Evolutionary conservation across 2,888 invertebrate species (phyloP), one percentile per base, ranked within the genome.

Genomic region (Caenorhabditis sp.): DNA sequence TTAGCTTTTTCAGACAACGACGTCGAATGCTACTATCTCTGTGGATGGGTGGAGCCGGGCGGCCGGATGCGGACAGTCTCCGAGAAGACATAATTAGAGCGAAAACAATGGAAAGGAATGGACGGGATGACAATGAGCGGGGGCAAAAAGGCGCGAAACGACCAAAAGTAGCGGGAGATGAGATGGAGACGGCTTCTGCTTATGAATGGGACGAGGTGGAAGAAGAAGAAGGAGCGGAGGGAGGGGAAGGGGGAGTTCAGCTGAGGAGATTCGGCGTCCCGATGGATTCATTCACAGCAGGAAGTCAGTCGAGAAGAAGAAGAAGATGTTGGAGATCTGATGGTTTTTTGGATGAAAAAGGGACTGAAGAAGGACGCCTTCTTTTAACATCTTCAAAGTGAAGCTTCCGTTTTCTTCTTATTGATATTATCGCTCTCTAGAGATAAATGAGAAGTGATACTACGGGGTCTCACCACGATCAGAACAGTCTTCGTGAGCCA

Each of bases 91-190:
- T 74, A 67, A 76, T 76, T 67, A 76, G 67, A 44, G 13, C 50
- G 70, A 58, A 60, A 64, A 70, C 70, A 78, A 72, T 62, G 56
- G 26, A 44, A 68, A n/a, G n/a, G n/a, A n/a, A n/a, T n/a, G 60
- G 47, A 80, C 47, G 58, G n/a, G 22, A 20, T 61, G 28, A 35
- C 24, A 60, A 37, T 50, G 55, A 11, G 51, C 22, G 18, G 15
- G 18, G 15, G 53, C 50, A 40, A 67, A 74, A 67, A 74, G 74
- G 74, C 60, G 74, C 74, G 51, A 74, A 72, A 56, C 55, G 72
- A 64, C 56, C 64, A 13, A 56, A 51, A 32, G 55, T 32, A 32
- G 55, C 55, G 55, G 55, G 51, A n/a, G n/a, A n/a, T n/a, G n/a
- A n/a, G n/a, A 51, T 51, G 32, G 32, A 4, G 4, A 6, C 32